phyloP scores from a whole-genome alignment of 2,113 vertebrate species.

The Cinclus mexicanus region DNA sequence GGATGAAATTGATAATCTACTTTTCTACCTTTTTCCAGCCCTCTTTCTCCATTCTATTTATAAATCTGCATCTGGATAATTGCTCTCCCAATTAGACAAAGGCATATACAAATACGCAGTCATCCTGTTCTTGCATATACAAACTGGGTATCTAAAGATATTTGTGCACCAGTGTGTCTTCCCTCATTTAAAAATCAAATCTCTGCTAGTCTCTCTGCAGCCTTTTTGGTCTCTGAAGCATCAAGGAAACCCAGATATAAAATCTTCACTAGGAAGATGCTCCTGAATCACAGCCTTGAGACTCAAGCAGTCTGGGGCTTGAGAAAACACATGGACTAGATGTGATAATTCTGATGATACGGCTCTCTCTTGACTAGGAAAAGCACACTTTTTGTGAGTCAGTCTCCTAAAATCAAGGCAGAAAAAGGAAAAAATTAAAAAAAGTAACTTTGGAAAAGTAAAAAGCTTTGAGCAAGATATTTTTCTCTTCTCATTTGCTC shows the following conservation, averaged over 20 bases:
- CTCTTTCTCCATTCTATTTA: neutral
- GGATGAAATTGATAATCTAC: neutral
- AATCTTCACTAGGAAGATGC: neutral
- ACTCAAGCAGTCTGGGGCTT: neutral
- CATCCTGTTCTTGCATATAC: neutral
- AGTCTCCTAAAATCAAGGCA: neutral
- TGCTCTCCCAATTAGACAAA: neutral
- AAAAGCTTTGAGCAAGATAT: neutral
- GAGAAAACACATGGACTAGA: neutral
- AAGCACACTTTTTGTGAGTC: neutral
- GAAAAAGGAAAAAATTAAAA: neutral
- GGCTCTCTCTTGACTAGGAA: neutral
- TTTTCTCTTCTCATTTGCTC: neutral
- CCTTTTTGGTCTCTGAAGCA: neutral
- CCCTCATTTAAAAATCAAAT: neutral
- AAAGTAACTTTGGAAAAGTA: neutral
- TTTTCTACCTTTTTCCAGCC: neutral
- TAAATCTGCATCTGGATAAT: neutral
- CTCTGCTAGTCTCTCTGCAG: neutral
- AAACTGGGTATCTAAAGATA: neutral
- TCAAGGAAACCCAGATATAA: neutral
- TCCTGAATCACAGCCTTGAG: neutral
- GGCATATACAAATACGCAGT: neutral
- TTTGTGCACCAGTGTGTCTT: neutral
- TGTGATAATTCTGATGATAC: neutral